Conservation (phyloP, 2,888 invertebrate genomes). For the Trichacis sp. region DNA sequence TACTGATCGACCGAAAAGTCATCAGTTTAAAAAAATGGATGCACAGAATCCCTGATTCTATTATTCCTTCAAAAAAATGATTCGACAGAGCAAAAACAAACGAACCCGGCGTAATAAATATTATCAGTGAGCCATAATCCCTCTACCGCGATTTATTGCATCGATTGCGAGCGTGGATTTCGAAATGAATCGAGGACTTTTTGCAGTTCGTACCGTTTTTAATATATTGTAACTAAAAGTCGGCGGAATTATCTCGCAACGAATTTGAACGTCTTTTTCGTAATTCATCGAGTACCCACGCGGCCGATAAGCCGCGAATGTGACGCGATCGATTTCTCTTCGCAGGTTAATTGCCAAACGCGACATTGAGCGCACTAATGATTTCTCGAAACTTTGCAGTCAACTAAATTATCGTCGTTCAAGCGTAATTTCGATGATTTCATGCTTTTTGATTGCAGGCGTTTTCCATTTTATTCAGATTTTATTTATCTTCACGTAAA, state of each 20-base stretch:
- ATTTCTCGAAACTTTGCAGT: slow-evolving; percentile 35
- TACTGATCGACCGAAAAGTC: too few relatives aligned
- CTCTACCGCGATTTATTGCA: neutral
- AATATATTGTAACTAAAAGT: neutral
- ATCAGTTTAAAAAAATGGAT: too few relatives aligned
- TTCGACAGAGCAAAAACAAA: too few relatives aligned
- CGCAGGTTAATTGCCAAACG: slow-evolving; percentile 36
- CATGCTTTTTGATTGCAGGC: neutral
- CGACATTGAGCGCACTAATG: slow-evolving; percentile 38
- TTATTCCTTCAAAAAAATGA: too few relatives aligned
- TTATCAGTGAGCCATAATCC: too few relatives aligned
- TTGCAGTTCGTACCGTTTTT: neutral
- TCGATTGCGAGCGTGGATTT: neutral
- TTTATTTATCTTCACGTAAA: neutral
- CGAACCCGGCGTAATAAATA: too few relatives aligned
- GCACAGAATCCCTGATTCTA: too few relatives aligned
- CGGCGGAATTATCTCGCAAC: neutral
- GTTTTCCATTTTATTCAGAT: neutral
- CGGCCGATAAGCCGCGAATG: slow-evolving; percentile 27
- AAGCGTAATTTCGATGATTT: slow-evolving; percentile 11
- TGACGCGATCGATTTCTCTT: slow-evolving; percentile 39
- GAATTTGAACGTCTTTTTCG: slow-evolving; percentile 22
- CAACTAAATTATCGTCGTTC: slow-evolving; percentile 27
- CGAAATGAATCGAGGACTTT: neutral
- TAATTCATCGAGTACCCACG: slow-evolving; percentile 13